Evolutionary conservation across 2,113 vertebrate genomes (phyloP), one percentile per base, ranked within the genome.

Genomic region (Xiphias gladius): DNA sequence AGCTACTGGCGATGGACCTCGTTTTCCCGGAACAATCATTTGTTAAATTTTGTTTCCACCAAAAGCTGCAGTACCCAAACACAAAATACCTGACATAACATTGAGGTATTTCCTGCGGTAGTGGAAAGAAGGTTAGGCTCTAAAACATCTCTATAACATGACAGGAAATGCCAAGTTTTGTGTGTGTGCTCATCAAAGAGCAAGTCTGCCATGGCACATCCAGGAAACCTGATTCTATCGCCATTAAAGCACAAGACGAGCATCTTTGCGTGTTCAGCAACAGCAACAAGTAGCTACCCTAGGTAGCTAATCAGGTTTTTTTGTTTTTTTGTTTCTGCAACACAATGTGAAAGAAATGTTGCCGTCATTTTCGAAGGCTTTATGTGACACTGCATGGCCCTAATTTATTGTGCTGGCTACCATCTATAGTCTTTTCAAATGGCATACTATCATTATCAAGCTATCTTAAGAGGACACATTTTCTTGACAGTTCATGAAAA

Each of bases 91-190:
- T 65, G 39, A 52, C 30, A 39, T 0, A n/a, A 30, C 6, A 32
- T 12, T 64, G 1, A 32, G 4, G 7, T 9, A 11, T 22, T 75
- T 78, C 20, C 24, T 78, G 64, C 55, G 5, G 35, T 8, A 37
- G 32, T 14, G 17, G 6, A 20, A 55, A 68, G 35, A n/a, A 32
- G 0, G 3, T 0, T 10, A 4, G 7, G 4, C 3, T 5, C 0
- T 11, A n/a, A n/a, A n/a, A n/a, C n/a, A n/a, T n/a, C n/a, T 0
- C 2, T 37, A 0, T 67, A 6, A 13, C 13, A 50, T 50, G 0
- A 62, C 52, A 78, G 76, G 58, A 77, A 67, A 65, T 26, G 13
- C 7, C 1, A 13, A 1, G n/a, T 13, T n/a, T 32, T 41, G 13
- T n/a, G 12, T 46, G 54, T 73, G 17, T 26, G 17, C 7, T 46